A percentile compares a stretch with the other conserved stretches of the same genome.
phyloP scores from a whole-genome alignment of 2,797 vertebrate genomes.

The Acanthurus leucopareius region DNA sequence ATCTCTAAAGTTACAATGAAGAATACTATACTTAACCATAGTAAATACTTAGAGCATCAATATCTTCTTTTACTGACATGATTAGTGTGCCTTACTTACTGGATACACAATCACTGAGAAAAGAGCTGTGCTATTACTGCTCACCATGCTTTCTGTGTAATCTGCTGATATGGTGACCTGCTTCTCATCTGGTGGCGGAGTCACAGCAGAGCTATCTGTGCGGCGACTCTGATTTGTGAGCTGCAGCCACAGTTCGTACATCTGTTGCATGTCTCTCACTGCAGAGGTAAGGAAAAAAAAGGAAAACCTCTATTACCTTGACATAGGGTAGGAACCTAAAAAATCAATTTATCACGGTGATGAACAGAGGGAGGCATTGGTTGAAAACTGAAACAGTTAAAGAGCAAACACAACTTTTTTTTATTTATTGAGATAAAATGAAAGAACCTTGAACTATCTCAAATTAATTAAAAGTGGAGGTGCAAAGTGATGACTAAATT shows the following conservation, averaged over 20 bases:
- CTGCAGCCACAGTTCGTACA: conserved; percentile 98
- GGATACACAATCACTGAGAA: not conserved
- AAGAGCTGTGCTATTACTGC: not conserved
- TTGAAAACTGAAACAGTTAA: not conserved
- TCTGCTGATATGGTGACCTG: conserved; percentile 97
- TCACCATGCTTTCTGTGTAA: conserved; percentile 95
- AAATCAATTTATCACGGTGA: not conserved
- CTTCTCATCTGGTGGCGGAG: conserved; percentile 93
- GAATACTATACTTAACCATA: not conserved
- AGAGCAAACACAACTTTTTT: not conserved
- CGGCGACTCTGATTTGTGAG: conserved; percentile 94
- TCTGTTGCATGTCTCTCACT: conserved; percentile 99
- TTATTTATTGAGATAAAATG: not conserved
- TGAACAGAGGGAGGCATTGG: not conserved
- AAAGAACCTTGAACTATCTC: not conserved
- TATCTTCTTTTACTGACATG: not conserved
- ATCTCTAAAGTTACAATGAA: not conserved
- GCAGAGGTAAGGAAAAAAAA: not conserved
- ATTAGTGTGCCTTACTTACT: not conserved
- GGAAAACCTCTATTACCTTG: conserved; percentile 3
- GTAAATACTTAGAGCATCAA: not conserved
- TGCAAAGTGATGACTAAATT: not conserved
- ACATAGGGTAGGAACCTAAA: not conserved
- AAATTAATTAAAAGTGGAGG: not conserved
- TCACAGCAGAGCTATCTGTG: conserved; percentile 89